These are phyloP conservation scores for Scolopax rusticola DNA, from an alignment of 2,797 vertebrate genomes.

Conservation along the genomic window DNA sequence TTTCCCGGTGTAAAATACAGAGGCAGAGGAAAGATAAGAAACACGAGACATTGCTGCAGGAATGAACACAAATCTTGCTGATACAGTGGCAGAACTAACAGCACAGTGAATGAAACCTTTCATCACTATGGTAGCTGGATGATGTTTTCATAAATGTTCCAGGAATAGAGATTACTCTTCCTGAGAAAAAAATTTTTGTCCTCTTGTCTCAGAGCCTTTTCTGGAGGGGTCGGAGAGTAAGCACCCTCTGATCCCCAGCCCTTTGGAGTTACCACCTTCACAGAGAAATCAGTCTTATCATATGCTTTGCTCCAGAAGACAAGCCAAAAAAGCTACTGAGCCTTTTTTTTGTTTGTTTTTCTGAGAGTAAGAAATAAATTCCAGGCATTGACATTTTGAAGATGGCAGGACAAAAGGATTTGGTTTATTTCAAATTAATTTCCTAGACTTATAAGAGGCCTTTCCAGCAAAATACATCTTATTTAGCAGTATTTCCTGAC, in stretches of 20 bases:
- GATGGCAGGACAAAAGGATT: neutral
- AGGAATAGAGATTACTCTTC: neutral
- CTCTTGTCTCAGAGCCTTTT: neutral
- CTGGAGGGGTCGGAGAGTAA: neutral
- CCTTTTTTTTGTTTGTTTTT: neutral
- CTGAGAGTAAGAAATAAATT: neutral
- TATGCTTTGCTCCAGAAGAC: neutral
- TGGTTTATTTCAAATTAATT: neutral
- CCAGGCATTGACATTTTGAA: neutral
- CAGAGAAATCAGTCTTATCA: neutral
- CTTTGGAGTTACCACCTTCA: neutral
- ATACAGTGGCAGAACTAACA: neutral
- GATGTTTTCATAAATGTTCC: neutral
- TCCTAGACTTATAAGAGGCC: rapidly evolving
- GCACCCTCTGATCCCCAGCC: neutral
- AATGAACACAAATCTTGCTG: neutral
- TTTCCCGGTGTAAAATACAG: neutral
- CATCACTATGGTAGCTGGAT: neutral
- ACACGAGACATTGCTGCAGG: neutral
- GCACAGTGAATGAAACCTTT: neutral
- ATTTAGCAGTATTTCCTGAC: neutral
- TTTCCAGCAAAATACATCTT: neutral
- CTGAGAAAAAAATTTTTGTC: neutral
- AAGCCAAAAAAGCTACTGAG: neutral
- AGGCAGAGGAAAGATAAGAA: neutral